Base-by-base conservation (phyloP, 2,113 vertebrate species). In the Todiramphus chloris region DNA sequence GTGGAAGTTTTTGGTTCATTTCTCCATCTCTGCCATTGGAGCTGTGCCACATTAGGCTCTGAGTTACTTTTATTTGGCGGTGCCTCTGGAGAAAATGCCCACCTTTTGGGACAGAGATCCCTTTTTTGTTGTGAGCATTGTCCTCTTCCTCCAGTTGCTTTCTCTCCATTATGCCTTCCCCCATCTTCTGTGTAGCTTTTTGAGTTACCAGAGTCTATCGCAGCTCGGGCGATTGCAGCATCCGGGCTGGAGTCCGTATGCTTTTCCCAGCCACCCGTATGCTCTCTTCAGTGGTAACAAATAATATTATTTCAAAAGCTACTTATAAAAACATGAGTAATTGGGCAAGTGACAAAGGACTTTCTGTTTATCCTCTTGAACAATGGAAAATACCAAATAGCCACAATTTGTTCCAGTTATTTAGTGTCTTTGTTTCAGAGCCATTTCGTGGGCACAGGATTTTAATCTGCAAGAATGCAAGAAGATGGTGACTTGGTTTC, bases 301-400 rank as follows among this genome's bases (percentile, higher is more conserved):
- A 67, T 75, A 68, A 50, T 69, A 83, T 27, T 88, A 86, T 87
- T 93, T 89, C 72, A 77, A 87, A 93, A 94, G 48, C 84, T 87
- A 51, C 56, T 80, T 90, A 78, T 35, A 50, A 95, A 90, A 94
- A 74, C 83, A 89, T 11, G 83, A 90, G 51, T 86, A 88, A 88
- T 48, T 44, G 59, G 72, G 46, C 79, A 78, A 92, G 55, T 77
- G 68, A 80, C 90, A 96, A 74, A 94, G 62, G 87, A 75, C 77
- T 94, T 94, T 66, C 27, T 95, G 86, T 96, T 96, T 91, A 79
- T 94, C 69, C 87, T 94, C 59, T 93, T 68, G 46, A 86, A 95
- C 83, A 94, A 81, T 96, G 86, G 83, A 90, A 94, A 94, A 84
- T 89, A 51, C 64, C 56, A 78, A 91, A 81, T 44, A 93, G 77